Base-by-base conservation (phyloP, 2,113 vertebrate genomes). In the Thamnophis sirtalis region DNA sequence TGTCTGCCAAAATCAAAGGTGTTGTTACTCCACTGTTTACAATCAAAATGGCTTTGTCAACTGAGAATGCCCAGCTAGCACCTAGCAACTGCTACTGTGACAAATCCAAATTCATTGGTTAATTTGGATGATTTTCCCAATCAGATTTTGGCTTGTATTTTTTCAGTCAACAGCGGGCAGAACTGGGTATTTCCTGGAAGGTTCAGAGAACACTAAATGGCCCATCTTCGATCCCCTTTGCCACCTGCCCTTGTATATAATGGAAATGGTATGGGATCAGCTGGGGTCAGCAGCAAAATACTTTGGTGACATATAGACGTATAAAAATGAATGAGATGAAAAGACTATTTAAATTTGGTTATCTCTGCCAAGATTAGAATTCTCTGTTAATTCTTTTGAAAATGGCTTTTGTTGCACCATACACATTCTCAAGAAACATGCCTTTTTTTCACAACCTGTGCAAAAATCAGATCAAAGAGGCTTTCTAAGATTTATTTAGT, bases 1-100 rank as follows among this genome's bases (percentile, higher is more conserved):
- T 3, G 98, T 98, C 98, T 99, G 94, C 19, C 68, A 95, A 86
- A n/a, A 86, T 92, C 13, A 92, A 91, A 93, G 84, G 8, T 38
- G 60, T 4, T 38, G 6, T 86, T 43, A 92, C 9, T 54, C 4
- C 9, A 24, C 33, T 80, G 33, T 28, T 33, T 56, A 58, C 5
- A 21, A 9, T 19, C 51, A 89, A 89, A 89, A 28, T 63, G 24
- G 24, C 56, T 50, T 50, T 63, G 2, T 15, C 49, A 86, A 68
- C 17, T 10, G 21, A 43, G 3, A 50, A 26, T 85, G 54, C 21
- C 88, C 22, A 54, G 24, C 60, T 5, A 11, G 15, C 58, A 9
- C 17, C 51, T 53, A 38, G 6, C 49, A 54, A 26, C 68, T 80
- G 68, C 33, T 38, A 38, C 38, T 38, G 17, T 80, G 33, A 33